Conservation (phyloP, 2,797 vertebrate genomes). For the Knipowitschia caucasica region DNA sequence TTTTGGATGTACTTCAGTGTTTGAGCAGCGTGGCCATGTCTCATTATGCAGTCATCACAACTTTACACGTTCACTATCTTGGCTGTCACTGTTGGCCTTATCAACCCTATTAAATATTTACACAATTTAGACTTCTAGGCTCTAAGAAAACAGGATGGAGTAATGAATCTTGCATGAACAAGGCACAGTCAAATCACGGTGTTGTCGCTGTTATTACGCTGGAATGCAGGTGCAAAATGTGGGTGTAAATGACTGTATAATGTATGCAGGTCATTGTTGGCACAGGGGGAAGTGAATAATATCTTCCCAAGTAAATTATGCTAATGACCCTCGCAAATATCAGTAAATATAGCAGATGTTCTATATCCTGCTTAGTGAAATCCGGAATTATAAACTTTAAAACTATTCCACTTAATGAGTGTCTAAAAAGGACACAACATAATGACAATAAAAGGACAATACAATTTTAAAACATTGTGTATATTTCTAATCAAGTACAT, state of each 20-base stretch:
- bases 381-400: not conserved
- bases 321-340: not conserved
- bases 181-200: not conserved
- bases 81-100: not conserved
- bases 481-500: not conserved
- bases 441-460: not conserved
- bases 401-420: not conserved
- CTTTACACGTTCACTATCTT: not conserved
- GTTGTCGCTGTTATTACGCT: not conserved
- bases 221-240: constrained; percentile 2
- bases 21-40: not conserved
- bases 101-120: constrained; percentile 5
- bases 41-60: not conserved
- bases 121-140: not conserved
- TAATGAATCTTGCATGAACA: constrained; percentile 1
- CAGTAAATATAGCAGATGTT: not conserved
- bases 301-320: not conserved
- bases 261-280: not conserved
- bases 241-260: not conserved
- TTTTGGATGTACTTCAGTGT: not conserved
- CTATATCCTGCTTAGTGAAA: not conserved
- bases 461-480: not conserved
- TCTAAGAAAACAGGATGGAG: not conserved
- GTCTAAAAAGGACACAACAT: not conserved
- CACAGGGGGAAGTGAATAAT: not conserved